phyloP scores from a whole-genome alignment of 2,888 invertebrate species.

The Hecatera dysodea region DNA sequence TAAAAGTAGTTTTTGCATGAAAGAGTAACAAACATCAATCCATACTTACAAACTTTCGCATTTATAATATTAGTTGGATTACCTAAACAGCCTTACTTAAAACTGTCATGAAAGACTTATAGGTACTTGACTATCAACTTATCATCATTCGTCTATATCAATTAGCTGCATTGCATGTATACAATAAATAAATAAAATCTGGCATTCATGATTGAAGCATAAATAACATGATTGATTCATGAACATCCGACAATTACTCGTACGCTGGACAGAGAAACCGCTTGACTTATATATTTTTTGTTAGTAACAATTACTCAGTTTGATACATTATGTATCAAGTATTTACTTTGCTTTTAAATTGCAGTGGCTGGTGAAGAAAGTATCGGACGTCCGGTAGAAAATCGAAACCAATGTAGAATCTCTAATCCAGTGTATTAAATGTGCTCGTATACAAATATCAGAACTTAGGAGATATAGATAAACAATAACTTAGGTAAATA shows the following conservation, averaged over 20 bases:
- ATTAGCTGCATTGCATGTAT: constrained; percentile 2
- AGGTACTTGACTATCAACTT: neutral
- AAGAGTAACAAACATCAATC: too few species aligned
- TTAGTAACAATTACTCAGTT: constrained; percentile 22
- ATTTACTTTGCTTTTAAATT: constrained; percentile 5
- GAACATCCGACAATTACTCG: constrained; percentile 26
- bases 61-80: too few species aligned
- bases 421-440: too few species aligned
- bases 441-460: too few species aligned
- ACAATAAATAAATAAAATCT: constrained; percentile 20
- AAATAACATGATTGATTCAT: constrained; percentile 25
- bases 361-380: neutral
- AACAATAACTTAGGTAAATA: too few species aligned
- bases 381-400: neutral
- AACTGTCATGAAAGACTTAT: neutral
- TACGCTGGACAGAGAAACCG: constrained; percentile 3
- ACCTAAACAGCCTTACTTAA: neutral
- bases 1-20: too few species aligned
- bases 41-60: too few species aligned
- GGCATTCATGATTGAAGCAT: neutral
- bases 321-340: constrained; percentile 25
- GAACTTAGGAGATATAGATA: too few species aligned
- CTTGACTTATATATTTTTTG: constrained; percentile 34
- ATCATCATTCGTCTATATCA: constrained; percentile 11
- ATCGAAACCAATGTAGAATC: too few species aligned